Conservation (phyloP, 2,113 vertebrate genomes). For the Pachyramphus minor region DNA sequence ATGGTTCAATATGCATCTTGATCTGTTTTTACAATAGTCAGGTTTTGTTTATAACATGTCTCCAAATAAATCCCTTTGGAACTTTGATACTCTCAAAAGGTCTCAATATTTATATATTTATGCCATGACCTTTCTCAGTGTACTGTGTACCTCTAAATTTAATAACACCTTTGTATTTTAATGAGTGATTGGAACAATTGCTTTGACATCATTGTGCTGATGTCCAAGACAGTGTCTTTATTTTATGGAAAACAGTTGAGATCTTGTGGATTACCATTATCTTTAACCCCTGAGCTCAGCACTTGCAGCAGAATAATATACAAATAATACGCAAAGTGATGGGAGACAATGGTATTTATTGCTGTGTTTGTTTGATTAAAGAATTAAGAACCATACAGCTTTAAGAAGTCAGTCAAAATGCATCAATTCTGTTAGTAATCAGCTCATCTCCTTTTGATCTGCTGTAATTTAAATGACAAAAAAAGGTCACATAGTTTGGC, state of each 20-base stretch:
- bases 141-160: constrained; percentile 37
- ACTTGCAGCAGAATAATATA: neutral
- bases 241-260: neutral
- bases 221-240: neutral
- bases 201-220: neutral
- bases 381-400: neutral
- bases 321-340: neutral
- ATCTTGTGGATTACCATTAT: neutral
- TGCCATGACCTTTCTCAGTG: constrained; percentile 15
- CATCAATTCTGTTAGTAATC: neutral
- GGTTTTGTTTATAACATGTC: constrained; percentile 12
- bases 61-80: constrained; percentile 44
- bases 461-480: neutral
- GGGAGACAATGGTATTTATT: neutral
- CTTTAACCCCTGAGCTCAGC: neutral
- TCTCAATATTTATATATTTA: constrained; percentile 58
- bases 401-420: neutral
- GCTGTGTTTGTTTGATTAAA: neutral
- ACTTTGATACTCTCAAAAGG: constrained; percentile 39
- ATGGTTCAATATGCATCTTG: neutral
- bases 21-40: constrained; percentile 20
- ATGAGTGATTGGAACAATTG: neutral
- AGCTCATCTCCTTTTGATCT: neutral
- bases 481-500: neutral
- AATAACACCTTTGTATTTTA: constrained; percentile 28